Evolutionary conservation across 2,113 vertebrate genomes (phyloP), one percentile per base, ranked within the genome.

Genomic region (Eira barbara): DNA sequence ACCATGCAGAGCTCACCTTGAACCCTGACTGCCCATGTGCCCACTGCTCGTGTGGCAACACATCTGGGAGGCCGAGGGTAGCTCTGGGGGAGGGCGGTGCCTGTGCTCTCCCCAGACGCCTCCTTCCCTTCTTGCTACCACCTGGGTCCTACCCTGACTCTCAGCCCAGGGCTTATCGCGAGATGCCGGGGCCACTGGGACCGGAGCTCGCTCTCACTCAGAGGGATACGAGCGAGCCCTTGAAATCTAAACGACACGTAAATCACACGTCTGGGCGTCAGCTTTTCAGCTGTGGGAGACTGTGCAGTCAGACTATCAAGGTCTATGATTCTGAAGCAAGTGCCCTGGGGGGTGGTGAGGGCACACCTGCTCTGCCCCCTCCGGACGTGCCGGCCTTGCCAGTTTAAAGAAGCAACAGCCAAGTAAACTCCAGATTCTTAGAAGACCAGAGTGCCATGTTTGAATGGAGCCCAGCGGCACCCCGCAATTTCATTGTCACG

Each of bases 1-100:
- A 7, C 61, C 29, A 4, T 0, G 1, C 17, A 6, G 31, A 21
- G 45, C 14, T 18, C 59, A 23, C 55, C 84, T 45, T 3, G 86
- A n/a, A 23, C 59, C 71, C 59, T 7, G 11, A 6, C 11, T 0
- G 10, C 0, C 2, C 0, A 11, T 1, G 34, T 6, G 34, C 34
- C 55, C 17, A 2, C 27, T 0, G 13, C 10, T 2, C 2, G n/a
- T 76, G 21, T 1, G 4, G 3, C 6, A 0, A 49, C 11, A 0
- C 42, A 18, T 4, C 8, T 31, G 55, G 31, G 63, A 29, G 34
- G 57, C 29, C 3, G 1, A 61, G 25, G 39, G 45, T 9, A 73
- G 21, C 85, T 73, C 13, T 1, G 20, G 31, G 80, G 74, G 31
- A 25, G 21, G 3, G 1, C 42, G 18, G 63, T 7, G 9, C 39